Base-by-base conservation (phyloP, 2,113 vertebrate species). In the Ameiurus melas region DNA sequence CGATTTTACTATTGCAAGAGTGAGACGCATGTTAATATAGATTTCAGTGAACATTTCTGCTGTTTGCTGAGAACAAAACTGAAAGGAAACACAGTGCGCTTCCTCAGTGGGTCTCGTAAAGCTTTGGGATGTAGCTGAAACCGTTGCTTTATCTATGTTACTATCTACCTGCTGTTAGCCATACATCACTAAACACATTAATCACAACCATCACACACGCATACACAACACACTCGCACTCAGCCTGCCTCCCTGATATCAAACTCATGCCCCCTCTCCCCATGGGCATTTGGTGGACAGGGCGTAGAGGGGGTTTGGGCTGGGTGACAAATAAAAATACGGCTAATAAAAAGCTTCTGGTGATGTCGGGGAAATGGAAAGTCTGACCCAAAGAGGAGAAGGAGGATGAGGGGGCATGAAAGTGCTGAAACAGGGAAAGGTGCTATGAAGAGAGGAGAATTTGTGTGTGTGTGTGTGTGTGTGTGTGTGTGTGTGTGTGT, bases 101-200 rank as follows among this genome's bases (percentile, higher is more conserved):
- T 55, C 13, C 47, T 14, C 10, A 6, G 64, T 43, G 3, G 25
- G 51, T 73, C 36, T 43, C 19, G 22, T 77, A 64, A 85, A 78
- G 82, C 43, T 88, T 64, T 88, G 73, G 89, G 92, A 92, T 90
- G 92, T 92, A 93, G 92, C 92, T 87, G 90, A 94, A 94, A 93
- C 85, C 90, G 90, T 92, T 89, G 91, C 94, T 94, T 95, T 96
- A 96, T 96, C 95, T 94, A 94, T 95, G 95, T 95, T 94, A 94
- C 94, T 95, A 94, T 95, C 94, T 93, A 93, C 93, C 94, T 94
- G 90, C 93, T 93, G 93, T 94, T 94, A 94, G 94, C 95, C 95
- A 95, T 95, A 94, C 95, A 94, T 95, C 95, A 95, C 94, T 93
- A 94, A 87, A 91, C 93, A 93, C 95, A 96, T 96, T 95, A 94